Evolutionary conservation across 2,888 invertebrate genomes (phyloP).

Genomic region (Coelogynopora nodosa): DNA sequence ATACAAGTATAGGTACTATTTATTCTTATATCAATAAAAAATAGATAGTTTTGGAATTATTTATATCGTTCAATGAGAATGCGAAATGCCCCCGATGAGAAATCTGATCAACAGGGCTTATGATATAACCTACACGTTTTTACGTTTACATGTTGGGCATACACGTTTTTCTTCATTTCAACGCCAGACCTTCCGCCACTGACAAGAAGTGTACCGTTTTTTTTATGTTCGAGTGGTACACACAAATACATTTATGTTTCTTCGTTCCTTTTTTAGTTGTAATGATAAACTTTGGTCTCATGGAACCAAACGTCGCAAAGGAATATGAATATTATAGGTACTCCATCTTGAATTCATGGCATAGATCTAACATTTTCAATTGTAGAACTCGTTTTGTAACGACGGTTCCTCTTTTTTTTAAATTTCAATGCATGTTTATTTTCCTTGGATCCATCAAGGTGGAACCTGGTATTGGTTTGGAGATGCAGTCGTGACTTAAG

Average conservation of each 20-base stretch:
- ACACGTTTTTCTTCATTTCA: too few relatives aligned
- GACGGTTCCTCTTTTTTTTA: not conserved
- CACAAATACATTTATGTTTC: not conserved
- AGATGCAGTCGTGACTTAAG: conserved; percentile 6
- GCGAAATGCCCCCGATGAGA: too few relatives aligned
- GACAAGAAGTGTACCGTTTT: conserved; percentile 5
- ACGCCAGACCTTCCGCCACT: too few relatives aligned
- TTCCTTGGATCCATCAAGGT: conserved; percentile 27
- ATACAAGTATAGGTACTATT: too few relatives aligned
- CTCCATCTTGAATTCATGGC: conserved; percentile 11
- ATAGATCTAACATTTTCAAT: conserved; percentile 19
- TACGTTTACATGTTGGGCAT: too few relatives aligned
- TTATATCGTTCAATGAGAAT: too few relatives aligned
- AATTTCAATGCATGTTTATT: conserved; percentile 9
- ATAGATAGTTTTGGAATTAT: too few relatives aligned
- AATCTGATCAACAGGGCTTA: too few relatives aligned
- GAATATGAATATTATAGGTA: not conserved
- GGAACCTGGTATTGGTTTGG: conserved; percentile 25
- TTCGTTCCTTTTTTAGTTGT: conserved; percentile 1
- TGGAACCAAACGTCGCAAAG: conserved; percentile 20
- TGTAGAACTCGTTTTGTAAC: conserved; percentile 26
- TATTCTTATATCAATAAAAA: too few relatives aligned
- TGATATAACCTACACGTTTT: too few relatives aligned
- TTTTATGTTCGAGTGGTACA: conserved; percentile 19
- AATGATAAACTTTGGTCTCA: conserved; percentile 2